A percentile compares a stretch with the other conserved stretches of the same genome.
These are phyloP conservation scores for Pteromalus puparum DNA, from an alignment of 1,140 invertebrate species.

Conservation along the genomic window DNA sequence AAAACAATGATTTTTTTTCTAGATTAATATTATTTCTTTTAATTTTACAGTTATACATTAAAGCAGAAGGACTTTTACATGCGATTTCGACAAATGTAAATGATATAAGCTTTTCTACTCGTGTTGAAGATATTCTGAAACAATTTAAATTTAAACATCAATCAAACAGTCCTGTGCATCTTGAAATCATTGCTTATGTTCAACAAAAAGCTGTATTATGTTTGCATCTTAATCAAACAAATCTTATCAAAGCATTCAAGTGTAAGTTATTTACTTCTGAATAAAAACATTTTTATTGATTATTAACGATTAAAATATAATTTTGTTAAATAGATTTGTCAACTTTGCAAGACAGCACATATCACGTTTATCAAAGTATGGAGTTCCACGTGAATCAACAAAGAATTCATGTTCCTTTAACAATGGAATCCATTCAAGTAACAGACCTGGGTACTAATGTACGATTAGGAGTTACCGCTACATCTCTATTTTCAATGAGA, in stretches of 20 bases:
- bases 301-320: constrained; percentile 65
- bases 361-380: constrained; percentile 71
- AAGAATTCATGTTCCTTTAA: constrained; percentile 73
- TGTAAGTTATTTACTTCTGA: constrained; percentile 61
- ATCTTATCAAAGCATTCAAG: constrained; percentile 72
- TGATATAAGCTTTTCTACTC: constrained; percentile 61
- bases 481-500: constrained; percentile 76
- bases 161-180: constrained; percentile 72
- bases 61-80: constrained; percentile 75
- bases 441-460: constrained; percentile 77
- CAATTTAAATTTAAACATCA: constrained; percentile 75
- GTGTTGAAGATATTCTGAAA: constrained; percentile 74
- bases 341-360: constrained; percentile 66
- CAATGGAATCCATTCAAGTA: constrained; percentile 73
- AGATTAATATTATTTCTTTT: constrained; percentile 39
- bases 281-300: constrained; percentile 35
- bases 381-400: constrained; percentile 77
- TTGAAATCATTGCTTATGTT: constrained; percentile 78
- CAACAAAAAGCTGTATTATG: constrained; percentile 78
- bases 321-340: constrained; percentile 68
- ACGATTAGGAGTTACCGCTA: constrained; percentile 72
- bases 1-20: constrained; percentile 3
- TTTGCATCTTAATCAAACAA: constrained; percentile 77
- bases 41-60: constrained; percentile 75
- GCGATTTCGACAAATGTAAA: constrained; percentile 69